Conservation (phyloP, 2,797 vertebrate genomes). For the Rhincodon typus region DNA sequence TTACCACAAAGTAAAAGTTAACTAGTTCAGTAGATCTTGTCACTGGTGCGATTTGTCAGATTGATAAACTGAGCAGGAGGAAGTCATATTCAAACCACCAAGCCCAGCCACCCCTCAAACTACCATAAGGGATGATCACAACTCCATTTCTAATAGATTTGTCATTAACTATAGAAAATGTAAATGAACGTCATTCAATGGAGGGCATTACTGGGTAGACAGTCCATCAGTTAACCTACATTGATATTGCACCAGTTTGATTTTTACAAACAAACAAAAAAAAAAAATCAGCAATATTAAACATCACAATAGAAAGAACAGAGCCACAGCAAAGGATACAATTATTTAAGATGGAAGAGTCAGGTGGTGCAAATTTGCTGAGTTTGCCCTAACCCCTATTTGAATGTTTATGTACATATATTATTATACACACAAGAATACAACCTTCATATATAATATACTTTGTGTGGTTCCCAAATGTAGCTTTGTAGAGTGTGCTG, state of each 20-base stretch:
- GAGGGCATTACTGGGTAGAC: neutral
- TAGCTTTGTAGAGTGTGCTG: slow-evolving; percentile 23
- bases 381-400: slow-evolving; percentile 22
- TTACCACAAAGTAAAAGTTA: neutral
- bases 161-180: slow-evolving; percentile 15
- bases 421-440: slow-evolving; percentile 37
- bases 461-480: slow-evolving; percentile 16
- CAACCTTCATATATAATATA: slow-evolving; percentile 32
- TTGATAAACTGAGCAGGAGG: neutral
- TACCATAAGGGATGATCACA: neutral
- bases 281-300: slow-evolving; percentile 34
- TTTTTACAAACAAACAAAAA: neutral
- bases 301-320: slow-evolving; percentile 9
- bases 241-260: slow-evolving; percentile 10
- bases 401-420: slow-evolving; percentile 36
- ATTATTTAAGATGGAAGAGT: slow-evolving; percentile 34
- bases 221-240: slow-evolving; percentile 24
- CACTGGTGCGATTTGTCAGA: neutral
- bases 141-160: neutral
- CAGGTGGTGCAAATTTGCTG: slow-evolving; percentile 35
- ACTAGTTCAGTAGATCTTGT: neutral
- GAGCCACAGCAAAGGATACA: slow-evolving; percentile 26
- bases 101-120: slow-evolving; percentile 3
- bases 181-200: neutral
- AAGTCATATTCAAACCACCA: no score